Evolutionary conservation across 2,888 invertebrate species (phyloP), one percentile per base, ranked within the genome.

Genomic region (Habroteleia sp.): DNA sequence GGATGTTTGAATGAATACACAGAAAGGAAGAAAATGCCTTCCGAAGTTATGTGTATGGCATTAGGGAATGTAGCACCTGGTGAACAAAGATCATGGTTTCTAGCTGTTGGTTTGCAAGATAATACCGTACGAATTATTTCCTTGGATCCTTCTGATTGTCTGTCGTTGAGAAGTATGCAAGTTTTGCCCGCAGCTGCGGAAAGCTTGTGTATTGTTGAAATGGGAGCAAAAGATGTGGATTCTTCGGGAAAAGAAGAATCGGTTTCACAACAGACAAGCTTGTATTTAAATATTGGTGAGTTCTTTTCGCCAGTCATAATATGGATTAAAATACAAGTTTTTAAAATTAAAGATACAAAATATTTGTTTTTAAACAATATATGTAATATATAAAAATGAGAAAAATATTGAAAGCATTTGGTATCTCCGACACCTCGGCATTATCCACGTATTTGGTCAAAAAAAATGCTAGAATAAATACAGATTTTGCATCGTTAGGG

Each of bases 1-100:
- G 99, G 99, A 0, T 97, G 98, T 89, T 90, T 99, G 46, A 98
- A 99, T 89, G 99, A 99, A 88, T 99, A 98, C 88, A 98, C 97
- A 4, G 98, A 99, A 87, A 92, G 98, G 5, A 97, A 98, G 84
- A 97, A 98, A 86, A 94, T 99, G 93, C 95, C 97, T 3, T 94
- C 96, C 0, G 99, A 99, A 89, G 98, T 99, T 0, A 95, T 99
- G 79, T 99, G 99, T 87, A 99, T 99, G 99, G 98, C 97, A 0
- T 89, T 99, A 71, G 98, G 97, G 0, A 96, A 96, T 56, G 98
- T 99, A 0, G 97, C 98, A 0, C 92, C 94, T 1, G 99, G 99
- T 2, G 99, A 99, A 88, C 97, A 97, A 85, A 91, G 98, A 71
- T 97, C 96, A 0, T 94, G 97, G 91, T 99, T 99, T 87, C 91